Evolutionary conservation across 2,797 vertebrate species (phyloP).

Genomic region (Sciaenops ocellatus): DNA sequence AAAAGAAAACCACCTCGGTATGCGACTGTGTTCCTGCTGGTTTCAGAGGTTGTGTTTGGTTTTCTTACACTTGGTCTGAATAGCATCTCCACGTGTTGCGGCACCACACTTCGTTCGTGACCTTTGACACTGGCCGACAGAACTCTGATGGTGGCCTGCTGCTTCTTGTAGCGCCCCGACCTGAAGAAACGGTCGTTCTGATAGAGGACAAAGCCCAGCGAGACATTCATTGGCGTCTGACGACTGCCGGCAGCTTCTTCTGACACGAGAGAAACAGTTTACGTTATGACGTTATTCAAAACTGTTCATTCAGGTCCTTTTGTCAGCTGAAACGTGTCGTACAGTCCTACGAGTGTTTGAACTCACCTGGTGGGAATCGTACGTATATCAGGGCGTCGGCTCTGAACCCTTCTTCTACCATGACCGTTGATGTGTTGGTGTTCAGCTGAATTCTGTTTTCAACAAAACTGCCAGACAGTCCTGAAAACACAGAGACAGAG

Average conservation of each 20-base stretch:
- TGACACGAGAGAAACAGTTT: background rate
- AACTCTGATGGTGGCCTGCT: conserved; percentile 54
- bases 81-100: conserved; percentile 52
- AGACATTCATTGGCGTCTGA: background rate
- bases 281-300: background rate
- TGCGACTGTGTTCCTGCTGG: no score
- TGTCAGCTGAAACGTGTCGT: background rate
- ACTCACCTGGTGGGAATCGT: conserved; percentile 61
- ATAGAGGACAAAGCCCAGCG: conserved; percentile 79
- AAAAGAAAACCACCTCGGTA: no score
- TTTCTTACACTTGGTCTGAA: conserved; percentile 61
- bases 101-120: background rate
- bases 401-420: background rate
- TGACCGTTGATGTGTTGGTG: conserved; percentile 44
- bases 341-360: background rate
- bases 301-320: no score
- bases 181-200: conserved; percentile 78
- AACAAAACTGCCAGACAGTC: conserved; percentile 52
- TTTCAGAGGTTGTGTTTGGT: no score
- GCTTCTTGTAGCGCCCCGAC: conserved; percentile 48
- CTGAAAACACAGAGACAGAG: conserved; percentile 37
- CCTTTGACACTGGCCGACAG: conserved; percentile 56
- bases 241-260: accelerated
- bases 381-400: conserved; percentile 64
- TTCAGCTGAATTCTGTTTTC: conserved; percentile 57